Base-by-base conservation (phyloP, 1,140 invertebrate species). In the Aphaenogaster floridana region DNA sequence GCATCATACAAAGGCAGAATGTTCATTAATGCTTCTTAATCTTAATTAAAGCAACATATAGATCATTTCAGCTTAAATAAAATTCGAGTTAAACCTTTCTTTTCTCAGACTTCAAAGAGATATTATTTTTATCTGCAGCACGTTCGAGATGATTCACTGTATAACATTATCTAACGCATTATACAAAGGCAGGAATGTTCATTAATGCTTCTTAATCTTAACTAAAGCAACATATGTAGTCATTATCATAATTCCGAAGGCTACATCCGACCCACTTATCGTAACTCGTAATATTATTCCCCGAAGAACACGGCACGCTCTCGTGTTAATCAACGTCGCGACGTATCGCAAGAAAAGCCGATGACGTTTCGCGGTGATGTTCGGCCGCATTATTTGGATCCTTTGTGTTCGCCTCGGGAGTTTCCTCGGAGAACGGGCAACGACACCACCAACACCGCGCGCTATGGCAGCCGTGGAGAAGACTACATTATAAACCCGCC, bases 401-500 rank as follows among this genome's bases (percentile, higher is more conserved):
- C 80, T 84, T 83, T 84, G 80, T 84, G 80, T 5, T 74, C 78
- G 78, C 48, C 64, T 71, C 69, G 57, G 28, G 69, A 84, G 42
- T 84, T 76, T 76, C 80, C 68, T 74, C 80, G 69, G 76, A 54
- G 39, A 54, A 84, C 80, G 69, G 80, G 28, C 80, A 84, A 84
- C 80, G 80, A 81, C 79, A 81, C 78, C 78, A 13, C 79, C 48
- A 39, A 59, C 54, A 59, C 39, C 42, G 68, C 80, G 54, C 69
- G 52, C 80, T 72, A 48, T 83, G 80, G 80, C 52, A 83, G 79
- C 79, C 50, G 50, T 7, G 50, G 66, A 61, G 80, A 74, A 83
- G 80, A 74, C 80, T 83, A 61, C 54, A 83, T 83, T 83, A 83
- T 83, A 83, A 83, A 83, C 69, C 61, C 80, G 13, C 80, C 54